These are phyloP conservation scores for Nymphicus hollandicus DNA, from an alignment of 2,113 vertebrate species.

Conservation along the genomic window DNA sequence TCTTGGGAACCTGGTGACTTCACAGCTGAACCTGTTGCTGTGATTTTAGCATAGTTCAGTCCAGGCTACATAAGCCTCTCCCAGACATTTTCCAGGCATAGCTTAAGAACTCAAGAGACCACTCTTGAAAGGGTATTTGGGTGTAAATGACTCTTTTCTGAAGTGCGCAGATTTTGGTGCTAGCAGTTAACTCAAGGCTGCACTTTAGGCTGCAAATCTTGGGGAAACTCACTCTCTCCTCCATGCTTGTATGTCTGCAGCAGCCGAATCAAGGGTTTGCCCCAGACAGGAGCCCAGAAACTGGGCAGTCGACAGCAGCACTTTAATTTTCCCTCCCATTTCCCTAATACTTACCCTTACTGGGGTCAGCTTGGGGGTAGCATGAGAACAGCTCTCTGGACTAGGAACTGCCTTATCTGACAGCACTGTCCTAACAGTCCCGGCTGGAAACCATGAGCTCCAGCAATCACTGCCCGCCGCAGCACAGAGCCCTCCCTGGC, in stretches of 20 bases:
- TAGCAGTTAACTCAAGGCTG: not conserved
- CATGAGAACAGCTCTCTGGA: not conserved
- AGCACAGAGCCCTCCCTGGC: not conserved
- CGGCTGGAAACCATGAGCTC: not conserved
- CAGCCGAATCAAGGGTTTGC: not conserved
- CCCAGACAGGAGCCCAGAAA: not conserved
- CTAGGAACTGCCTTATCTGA: not conserved
- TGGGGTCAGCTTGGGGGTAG: not conserved
- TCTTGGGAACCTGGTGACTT: not conserved
- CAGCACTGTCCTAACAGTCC: not conserved
- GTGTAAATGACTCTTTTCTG: not conserved
- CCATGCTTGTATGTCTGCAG: not conserved
- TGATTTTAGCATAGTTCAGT: not conserved
- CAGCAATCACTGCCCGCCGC: fast-evolving
- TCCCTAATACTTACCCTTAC: not conserved
- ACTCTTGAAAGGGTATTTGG: not conserved
- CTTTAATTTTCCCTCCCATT: not conserved
- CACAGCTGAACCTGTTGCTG: not conserved
- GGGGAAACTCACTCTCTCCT: not conserved
- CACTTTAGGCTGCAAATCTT: not conserved
- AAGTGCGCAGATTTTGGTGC: not conserved
- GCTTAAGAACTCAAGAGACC: not conserved
- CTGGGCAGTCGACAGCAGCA: not conserved
- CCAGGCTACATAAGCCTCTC: not conserved
- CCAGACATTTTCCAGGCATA: not conserved